Evolutionary conservation across 2,797 vertebrate genomes (phyloP), one percentile per base, ranked within the genome.

Genomic region (Sparus aurata): DNA sequence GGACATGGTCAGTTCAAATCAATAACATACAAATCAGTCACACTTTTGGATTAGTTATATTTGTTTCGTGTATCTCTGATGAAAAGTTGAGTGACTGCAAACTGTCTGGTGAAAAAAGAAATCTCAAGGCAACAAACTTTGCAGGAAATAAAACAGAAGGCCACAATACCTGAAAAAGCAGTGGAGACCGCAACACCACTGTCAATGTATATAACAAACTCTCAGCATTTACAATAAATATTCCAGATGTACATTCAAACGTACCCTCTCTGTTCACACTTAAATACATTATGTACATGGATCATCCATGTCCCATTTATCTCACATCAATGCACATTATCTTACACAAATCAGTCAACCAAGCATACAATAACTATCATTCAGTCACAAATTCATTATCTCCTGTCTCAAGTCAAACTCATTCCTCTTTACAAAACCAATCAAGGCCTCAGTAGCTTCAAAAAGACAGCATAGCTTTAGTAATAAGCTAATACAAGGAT

Each of bases 231-330:
- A 92, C 61, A 92, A 90, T 83, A 89, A 85, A 91, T 82, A 89
- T 55, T 83, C 54, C 82, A 87, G 79, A 89, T 82, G 90, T 87
- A 90, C 85, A 92, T 76, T 83, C 46, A 85, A 70, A 66, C 80
- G 23, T 43, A 22, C 49, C n/a, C 55, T 77, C 58, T 87, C 77
- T 86, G 74, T 92, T 89, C 86, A 90, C 84, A 89, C 43, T 77
- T 78, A 87, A 86, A 87, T 89, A 93, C 87, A 92, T 68, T 87
- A 94, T 91, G 73, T 86, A 93, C 85, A 91, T 87, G 77, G 77
- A 79, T 84, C 16, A 0, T 74, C 86, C 87, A 87, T 87, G 83
- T 89, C 55, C 16, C 38, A 70, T 70, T 59, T 45, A 17, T 66
- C 43, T 77, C 68, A 69, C 20, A 75, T 38, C 65, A 83, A 83